Base-by-base conservation (phyloP, 2,797 vertebrate species). In the Aldrovandia affinis region DNA sequence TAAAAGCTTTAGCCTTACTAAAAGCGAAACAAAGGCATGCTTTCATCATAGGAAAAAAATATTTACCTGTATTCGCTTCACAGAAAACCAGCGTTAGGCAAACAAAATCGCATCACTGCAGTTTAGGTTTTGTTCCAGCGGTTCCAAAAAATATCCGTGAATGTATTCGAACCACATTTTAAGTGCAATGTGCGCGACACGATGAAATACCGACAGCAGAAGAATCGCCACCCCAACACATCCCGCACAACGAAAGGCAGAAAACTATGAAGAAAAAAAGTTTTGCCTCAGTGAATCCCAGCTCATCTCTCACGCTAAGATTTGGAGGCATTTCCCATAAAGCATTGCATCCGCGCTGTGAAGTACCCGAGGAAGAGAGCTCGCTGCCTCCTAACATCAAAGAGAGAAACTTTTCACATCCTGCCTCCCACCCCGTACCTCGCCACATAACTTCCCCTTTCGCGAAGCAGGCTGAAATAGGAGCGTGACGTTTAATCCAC, bases 271-370 rank as follows among this genome's bases (percentile, higher is more conserved):
- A 57, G 30, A 50, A 65, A n/a, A n/a, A n/a, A 65, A 52, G 30
- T 80, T 84, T 68, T 30, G 82, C 86, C 65, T 78, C 30, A 57
- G 65, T 68, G 65, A 63, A 52, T 70, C 86, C 81, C 79, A 33
- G 83, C 78, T 89, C 86, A 85, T 87, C 88, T 85, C 78, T 42
- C 25, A 81, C 50, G 68, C 50, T 54, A 50, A 82, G 84, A 86
- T 83, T 73, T 86, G 81, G 70, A 85, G 85, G 80, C 59, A 82
- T 87, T 87, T 90, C 88, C 88, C 89, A 89, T 81, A 89, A 88
- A 86, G 83, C 89, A 85, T 68, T 86, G 87, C 88, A 88, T 82
- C 77, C 80, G 55, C 52, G 14, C 54, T 12, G n/a, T 28, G 80
- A 33, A 80, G 57, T 61, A 85, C 84, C 82, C 52, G 57, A 85